phyloP scores from a whole-genome alignment of 2,888 invertebrate genomes.

The Melieria omissa region DNA sequence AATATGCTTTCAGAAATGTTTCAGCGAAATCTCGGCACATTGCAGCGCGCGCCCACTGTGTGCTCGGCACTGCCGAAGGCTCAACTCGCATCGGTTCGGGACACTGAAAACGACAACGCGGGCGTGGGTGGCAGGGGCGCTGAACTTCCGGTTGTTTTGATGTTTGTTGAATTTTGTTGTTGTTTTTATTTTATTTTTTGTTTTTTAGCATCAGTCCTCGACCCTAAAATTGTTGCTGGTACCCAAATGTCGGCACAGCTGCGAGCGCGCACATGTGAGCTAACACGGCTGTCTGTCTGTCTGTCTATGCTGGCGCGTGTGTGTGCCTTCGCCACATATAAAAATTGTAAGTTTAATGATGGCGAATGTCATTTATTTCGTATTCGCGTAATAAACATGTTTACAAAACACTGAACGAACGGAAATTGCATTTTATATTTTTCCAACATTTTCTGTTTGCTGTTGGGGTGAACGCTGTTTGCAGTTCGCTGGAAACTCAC shows the following conservation, averaged over 20 bases:
- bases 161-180: constrained; percentile 13
- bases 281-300: background rate
- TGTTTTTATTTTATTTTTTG: background rate
- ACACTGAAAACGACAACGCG: background rate
- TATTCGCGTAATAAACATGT: constrained; percentile 54
- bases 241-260: background rate
- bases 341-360: constrained; percentile 50
- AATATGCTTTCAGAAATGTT: constrained; percentile 23
- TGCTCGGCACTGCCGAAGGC: background rate
- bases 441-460: background rate
- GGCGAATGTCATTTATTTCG: constrained; percentile 54
- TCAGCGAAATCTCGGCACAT: background rate
- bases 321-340: background rate
- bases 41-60: background rate
- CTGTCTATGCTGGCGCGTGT: background rate
- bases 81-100: background rate
- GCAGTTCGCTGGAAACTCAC: no score
- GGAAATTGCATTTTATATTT: background rate
- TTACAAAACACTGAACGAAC: constrained; percentile 44
- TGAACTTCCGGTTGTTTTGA: constrained; percentile 33
- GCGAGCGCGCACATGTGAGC: background rate
- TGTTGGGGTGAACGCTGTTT: no score
- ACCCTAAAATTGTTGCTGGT: constrained; percentile 23
- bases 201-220: constrained; percentile 16
- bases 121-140: background rate